Evolutionary conservation across 2,113 vertebrate genomes (phyloP), one percentile per base, ranked within the genome.

Genomic region (Burhinus oedicnemus): DNA sequence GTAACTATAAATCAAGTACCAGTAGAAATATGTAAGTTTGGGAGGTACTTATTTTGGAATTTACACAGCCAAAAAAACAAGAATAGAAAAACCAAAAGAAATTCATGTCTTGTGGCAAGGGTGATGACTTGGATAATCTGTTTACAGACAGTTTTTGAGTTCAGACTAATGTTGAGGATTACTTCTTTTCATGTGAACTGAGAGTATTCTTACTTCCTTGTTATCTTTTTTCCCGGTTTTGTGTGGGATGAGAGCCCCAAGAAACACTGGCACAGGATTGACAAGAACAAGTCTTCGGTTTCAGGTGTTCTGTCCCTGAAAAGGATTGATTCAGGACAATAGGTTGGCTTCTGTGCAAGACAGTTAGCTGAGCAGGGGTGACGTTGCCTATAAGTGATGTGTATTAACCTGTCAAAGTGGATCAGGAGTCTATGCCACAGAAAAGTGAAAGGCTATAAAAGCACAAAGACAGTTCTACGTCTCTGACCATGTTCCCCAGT

Each of bases 381-480:
- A 91, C 27, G 0, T 75, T 94, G 69, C 72, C 89, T 96, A 6
- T 87, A 95, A 93, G 94, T 89, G 89, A 89, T 91, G 69, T 75
- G 49, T 92, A 94, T 96, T 96, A 96, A 96, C 89, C 80, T 94
- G 93, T 94, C 93, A 95, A 83, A 91, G 91, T 87, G 74, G 91
- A 96, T 96, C 69, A 79, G 77, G 83, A 91, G 47, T 87, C 83
- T 91, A 4, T 82, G 65, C 65, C 74, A 79, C 55, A 60, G 81
- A 64, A 87, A 91, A 94, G 60, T 71, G 87, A 71, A 93, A 96
- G 89, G 72, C 91, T 95, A 75, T 89, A 93, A 89, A 96, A 93
- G 70, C 81, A 71, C 74, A 90, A 69, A 79, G 93, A 68, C 64
- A 75, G 77, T 66, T 91, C 89, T 71, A 25, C 1, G 5, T 78